A percentile compares a stretch with the other conserved stretches of the same genome.
Evolutionary conservation across 1,140 invertebrate genomes (phyloP).

Genomic region (Drosophila erecta): DNA sequence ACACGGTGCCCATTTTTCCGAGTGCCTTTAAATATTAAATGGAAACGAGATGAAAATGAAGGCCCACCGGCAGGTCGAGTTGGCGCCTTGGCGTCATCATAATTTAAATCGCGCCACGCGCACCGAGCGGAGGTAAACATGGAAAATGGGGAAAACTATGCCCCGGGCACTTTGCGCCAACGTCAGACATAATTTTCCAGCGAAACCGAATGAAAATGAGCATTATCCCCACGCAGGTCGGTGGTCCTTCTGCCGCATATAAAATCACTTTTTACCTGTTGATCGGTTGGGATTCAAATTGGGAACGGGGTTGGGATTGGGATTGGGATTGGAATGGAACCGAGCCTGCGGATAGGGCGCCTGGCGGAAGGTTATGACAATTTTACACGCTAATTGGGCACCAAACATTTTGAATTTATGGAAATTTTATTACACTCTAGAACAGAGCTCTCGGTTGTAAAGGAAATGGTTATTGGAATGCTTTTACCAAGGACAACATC

Average conservation of each 20-base stretch:
- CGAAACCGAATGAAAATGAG: conserved; percentile 73
- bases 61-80: conserved; percentile 29
- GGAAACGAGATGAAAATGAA: conserved; percentile 14
- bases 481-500: neutral
- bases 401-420: conserved; percentile 67
- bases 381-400: conserved; percentile 76
- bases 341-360: conserved; percentile 27
- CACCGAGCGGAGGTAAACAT: conserved; percentile 36
- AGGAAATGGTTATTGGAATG: neutral
- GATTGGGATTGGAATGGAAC: conserved; percentile 12
- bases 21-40: conserved; percentile 35
- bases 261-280: conserved; percentile 76
- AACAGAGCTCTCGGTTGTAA: conserved; percentile 7
- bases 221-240: conserved; percentile 41
- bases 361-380: conserved; percentile 68
- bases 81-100: conserved; percentile 69
- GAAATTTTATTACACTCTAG: conserved; percentile 51
- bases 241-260: conserved; percentile 49
- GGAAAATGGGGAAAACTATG: conserved; percentile 73
- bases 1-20: neutral
- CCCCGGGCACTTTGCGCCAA: conserved; percentile 49
- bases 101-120: conserved; percentile 75
- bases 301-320: conserved; percentile 5
- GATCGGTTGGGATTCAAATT: conserved; percentile 30
- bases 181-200: conserved; percentile 70